Evolutionary conservation across 2,888 invertebrate species (phyloP).

Genomic region (Zonitis immaculata): DNA sequence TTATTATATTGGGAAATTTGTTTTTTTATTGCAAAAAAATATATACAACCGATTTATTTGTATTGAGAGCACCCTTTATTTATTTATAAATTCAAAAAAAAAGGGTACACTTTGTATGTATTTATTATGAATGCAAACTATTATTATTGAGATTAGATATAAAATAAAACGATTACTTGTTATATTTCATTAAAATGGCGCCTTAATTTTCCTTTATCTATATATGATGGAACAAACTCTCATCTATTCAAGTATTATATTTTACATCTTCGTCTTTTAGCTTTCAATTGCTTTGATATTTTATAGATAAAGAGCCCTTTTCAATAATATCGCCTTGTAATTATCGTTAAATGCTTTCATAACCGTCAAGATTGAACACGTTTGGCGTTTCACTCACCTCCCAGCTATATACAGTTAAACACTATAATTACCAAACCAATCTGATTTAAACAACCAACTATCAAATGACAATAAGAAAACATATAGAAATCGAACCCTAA

Average conservation of each 20-base stretch:
- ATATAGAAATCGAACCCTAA: not conserved
- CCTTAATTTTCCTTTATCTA: not conserved
- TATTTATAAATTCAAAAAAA: not conserved
- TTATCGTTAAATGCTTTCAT: constrained; percentile 2
- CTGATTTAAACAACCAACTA: constrained; percentile 17
- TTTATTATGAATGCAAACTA: not conserved
- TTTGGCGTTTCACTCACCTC: constrained; percentile 1
- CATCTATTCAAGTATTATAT: not conserved
- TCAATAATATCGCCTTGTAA: constrained; percentile 1
- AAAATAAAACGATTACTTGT: not conserved
- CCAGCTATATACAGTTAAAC: not conserved
- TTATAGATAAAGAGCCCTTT: constrained; percentile 1
- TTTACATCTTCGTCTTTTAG: not conserved
- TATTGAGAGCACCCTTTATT: not conserved
- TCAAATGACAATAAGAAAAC: constrained; percentile 13
- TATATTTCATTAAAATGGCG: not conserved
- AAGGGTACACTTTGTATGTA: not conserved
- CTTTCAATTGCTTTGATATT: not conserved
- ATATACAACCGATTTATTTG: not conserved
- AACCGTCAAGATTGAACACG: constrained; percentile 2
- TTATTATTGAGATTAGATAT: not conserved
- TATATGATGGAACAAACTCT: not conserved
- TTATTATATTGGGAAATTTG: not conserved
- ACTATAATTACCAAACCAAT: constrained; percentile 13
- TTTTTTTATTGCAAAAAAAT: not conserved